Evolutionary conservation across 2,888 invertebrate genomes (phyloP).

Genomic region (Caenorhabditis angaria): DNA sequence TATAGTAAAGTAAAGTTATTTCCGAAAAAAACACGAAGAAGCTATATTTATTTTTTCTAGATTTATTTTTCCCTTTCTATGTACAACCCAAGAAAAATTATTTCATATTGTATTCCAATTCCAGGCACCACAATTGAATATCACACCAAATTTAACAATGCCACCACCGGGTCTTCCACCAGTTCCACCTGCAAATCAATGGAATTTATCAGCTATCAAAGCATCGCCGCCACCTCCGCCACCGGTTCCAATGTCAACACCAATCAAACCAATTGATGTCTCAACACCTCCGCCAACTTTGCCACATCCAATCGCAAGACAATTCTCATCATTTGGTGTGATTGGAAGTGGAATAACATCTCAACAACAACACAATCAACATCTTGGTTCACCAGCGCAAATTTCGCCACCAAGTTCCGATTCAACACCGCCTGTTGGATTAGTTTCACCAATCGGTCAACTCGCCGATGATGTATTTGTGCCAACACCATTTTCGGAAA

Average conservation of each 20-base stretch:
- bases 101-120: no score
- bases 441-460: not conserved
- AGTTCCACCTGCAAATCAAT: constrained; percentile 12
- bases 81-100: not conserved
- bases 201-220: not conserved
- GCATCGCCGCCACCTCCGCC: not conserved
- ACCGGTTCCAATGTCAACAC: constrained; percentile 1
- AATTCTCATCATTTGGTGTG: not conserved
- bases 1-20: no score
- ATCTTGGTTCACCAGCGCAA: not conserved
- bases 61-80: no score
- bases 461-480: not conserved
- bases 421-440: not conserved
- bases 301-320: not conserved
- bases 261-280: not conserved
- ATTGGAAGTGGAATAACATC: constrained; percentile 10
- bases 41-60: no score
- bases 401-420: constrained; percentile 1
- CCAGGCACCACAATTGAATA: constrained; percentile 10
- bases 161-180: constrained; percentile 11
- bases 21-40: no score
- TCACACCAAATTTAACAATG: not conserved
- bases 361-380: not conserved
- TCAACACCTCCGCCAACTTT: not conserved
- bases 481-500: not conserved